Base-by-base conservation (phyloP, 2,888 invertebrate genomes). In the Thelaira solivaga region DNA sequence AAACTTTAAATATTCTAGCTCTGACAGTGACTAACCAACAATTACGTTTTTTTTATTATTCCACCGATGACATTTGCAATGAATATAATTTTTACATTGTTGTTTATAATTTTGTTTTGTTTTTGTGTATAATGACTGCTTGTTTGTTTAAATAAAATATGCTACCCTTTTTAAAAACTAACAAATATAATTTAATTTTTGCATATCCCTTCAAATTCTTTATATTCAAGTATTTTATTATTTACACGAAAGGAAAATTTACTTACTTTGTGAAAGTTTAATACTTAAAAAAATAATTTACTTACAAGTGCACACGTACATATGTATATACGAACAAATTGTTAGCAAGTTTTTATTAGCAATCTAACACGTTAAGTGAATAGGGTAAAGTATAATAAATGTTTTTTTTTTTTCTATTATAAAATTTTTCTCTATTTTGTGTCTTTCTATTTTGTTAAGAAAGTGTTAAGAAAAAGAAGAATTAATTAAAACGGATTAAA, bases 171-270 rank as follows among this genome's bases (percentile, higher is more conserved):
- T 41, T n/a, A n/a, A 57, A 57, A 73, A 65, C 64, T 73, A 65
- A 65, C 73, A 73, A 65, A n/a, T 73, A 65, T 59, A 65, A 73
- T 73, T 72, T 64, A 72, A 64, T 47, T 64, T 64, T 64, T 43
- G 26, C 11, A 31, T 39, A 45, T 8, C 24, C 11, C 34, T 31
- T 36, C 6, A n/a, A 16, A 26, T 1, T 59, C 36, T 29, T 53
- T 43, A 10, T 31, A n/a, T 26, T n/a, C 24, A 13, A 5, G 7
- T 29, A 41, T 20, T 26, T 31, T 34, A 16, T 43, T 22, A 8
- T 22, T 4, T 16, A 7, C 11, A 4, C 0, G 18, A 47, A 47
- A 36, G 57, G 39, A 11, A 43, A n/a, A n/a, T n/a, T n/a, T n/a
- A 4, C 3, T 4, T 11, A 47, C 36, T 67, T 67, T 36, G 7